These are phyloP conservation scores for Crenuchus spilurus DNA, from an alignment of 2,797 vertebrate species.

Conservation along the genomic window DNA sequence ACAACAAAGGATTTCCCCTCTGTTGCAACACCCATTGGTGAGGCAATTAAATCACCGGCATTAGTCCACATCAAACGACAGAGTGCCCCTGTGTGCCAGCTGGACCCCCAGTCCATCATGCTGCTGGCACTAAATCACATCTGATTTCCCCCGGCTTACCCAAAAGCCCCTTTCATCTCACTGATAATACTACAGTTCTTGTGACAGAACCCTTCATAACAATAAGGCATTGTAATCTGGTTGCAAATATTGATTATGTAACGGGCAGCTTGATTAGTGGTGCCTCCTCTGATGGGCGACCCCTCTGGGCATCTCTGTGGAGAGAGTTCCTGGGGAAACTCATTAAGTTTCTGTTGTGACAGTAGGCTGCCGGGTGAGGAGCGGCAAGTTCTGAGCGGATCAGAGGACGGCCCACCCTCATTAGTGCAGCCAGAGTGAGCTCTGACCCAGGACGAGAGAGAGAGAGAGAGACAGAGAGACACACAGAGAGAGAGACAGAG, in stretches of 20 bases:
- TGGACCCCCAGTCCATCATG: neutral
- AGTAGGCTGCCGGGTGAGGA: neutral
- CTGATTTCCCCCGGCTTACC: constrained; percentile 8
- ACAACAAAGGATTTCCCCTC: constrained; percentile 20
- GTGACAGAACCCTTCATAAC: constrained; percentile 22
- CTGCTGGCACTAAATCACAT: constrained; percentile 27
- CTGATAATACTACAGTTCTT: constrained; percentile 13
- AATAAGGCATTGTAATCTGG: constrained; percentile 14
- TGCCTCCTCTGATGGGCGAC: neutral
- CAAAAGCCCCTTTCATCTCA: constrained; percentile 25
- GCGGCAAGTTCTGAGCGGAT: neutral
- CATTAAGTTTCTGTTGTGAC: constrained; percentile 22
- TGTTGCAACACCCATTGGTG: neutral
- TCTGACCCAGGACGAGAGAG: neutral
- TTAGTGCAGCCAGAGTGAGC: neutral
- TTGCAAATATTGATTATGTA: constrained; percentile 13
- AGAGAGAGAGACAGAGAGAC: neutral
- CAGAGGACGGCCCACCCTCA: neutral
- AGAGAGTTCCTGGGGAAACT: constrained; percentile 16
- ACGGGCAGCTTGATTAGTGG: constrained; percentile 5
- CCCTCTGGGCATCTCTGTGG: neutral
- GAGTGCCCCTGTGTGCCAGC: neutral
- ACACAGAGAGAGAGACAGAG: neutral
- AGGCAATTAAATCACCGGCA: neutral
- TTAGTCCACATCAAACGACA: constrained; percentile 12